These are phyloP conservation scores for Adela reaumurella DNA, from an alignment of 2,888 invertebrate genomes.

Conservation along the genomic window DNA sequence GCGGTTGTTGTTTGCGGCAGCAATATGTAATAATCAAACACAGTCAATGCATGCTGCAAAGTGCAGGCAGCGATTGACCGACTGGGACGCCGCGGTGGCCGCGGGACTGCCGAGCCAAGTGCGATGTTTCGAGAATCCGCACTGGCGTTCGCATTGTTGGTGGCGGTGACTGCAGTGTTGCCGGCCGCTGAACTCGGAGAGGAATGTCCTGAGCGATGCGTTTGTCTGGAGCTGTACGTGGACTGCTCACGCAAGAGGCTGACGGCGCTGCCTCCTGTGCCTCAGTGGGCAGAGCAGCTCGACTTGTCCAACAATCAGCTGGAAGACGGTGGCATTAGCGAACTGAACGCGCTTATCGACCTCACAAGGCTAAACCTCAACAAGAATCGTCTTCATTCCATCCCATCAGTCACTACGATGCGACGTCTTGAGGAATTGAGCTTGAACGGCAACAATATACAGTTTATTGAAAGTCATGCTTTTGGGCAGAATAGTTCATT, in stretches of 20 bases:
- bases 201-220: conserved; percentile 67
- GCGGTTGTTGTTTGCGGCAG: no score
- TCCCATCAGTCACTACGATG: conserved; percentile 52
- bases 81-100: background rate
- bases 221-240: conserved; percentile 68
- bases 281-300: conserved; percentile 73
- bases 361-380: conserved; percentile 49
- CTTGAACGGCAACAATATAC: conserved; percentile 63
- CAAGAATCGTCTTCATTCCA: conserved; percentile 51
- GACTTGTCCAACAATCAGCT: conserved; percentile 56
- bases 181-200: conserved; percentile 29
- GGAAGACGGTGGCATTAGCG: conserved; percentile 33
- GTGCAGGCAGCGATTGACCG: no score
- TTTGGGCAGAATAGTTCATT: conserved; percentile 58
- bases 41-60: no score
- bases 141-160: conserved; percentile 26
- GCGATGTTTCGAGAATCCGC: background rate
- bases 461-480: conserved; percentile 47
- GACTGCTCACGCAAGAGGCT: conserved; percentile 73
- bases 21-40: no score
- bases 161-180: conserved; percentile 27
- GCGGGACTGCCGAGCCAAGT: background rate
- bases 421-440: conserved; percentile 57
- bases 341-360: conserved; percentile 29
- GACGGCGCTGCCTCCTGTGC: conserved; percentile 68